Evolutionary conservation across 2,888 invertebrate species (phyloP).

Genomic region (Andrena camellia): DNA sequence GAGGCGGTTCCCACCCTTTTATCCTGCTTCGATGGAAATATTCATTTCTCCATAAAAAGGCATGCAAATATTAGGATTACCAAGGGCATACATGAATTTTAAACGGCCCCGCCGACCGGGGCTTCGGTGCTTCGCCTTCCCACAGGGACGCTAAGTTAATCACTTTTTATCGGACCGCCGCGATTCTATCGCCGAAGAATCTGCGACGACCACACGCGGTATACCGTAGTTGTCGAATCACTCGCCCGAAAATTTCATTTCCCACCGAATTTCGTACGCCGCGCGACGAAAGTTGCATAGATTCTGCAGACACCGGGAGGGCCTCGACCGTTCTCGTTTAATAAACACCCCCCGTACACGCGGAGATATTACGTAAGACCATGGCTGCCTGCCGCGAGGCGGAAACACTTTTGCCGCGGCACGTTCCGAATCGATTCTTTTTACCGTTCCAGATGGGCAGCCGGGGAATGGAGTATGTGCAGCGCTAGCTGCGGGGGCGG

Average conservation of each 20-base stretch:
- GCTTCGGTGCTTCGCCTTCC: background rate
- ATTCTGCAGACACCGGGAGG: background rate
- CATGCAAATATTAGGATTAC: constrained; percentile 47
- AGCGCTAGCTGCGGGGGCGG: constrained; percentile 95
- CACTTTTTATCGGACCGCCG: constrained; percentile 27
- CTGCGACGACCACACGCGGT: background rate
- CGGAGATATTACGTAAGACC: constrained; percentile 43
- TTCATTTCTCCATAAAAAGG: constrained; percentile 25
- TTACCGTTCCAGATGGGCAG: constrained; percentile 90
- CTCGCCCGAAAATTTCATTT: background rate
- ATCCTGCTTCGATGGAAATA: constrained; percentile 13
- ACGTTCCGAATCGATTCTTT: constrained; percentile 48
- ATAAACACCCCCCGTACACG: background rate
- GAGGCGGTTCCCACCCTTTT: background rate
- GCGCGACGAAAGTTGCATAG: background rate
- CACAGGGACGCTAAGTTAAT: constrained; percentile 37
- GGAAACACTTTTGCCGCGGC: constrained; percentile 16
- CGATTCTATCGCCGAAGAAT: constrained; percentile 16
- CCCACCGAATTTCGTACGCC: background rate
- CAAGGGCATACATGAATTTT: constrained; percentile 36
- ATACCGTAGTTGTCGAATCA: background rate
- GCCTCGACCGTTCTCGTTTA: background rate
- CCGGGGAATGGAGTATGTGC: constrained; percentile 95
- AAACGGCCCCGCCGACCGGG: background rate
- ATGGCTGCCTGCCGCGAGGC: constrained; percentile 38